Conservation (phyloP, 2,888 invertebrate species). For the Drosophila birchii region DNA sequence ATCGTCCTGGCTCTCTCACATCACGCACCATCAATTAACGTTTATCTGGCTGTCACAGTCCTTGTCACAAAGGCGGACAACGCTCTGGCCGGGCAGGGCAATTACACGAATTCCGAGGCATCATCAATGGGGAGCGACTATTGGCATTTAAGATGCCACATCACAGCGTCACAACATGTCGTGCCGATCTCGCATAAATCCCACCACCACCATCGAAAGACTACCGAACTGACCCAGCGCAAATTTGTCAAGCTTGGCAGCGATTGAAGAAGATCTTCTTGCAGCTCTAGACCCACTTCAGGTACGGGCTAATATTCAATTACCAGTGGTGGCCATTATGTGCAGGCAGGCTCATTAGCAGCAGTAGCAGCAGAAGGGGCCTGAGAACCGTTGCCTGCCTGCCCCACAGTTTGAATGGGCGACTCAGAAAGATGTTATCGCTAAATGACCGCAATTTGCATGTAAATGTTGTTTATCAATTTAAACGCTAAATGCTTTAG, state of each 20-base stretch:
- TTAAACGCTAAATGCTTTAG: conserved; percentile 76
- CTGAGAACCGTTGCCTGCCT: conserved; percentile 50
- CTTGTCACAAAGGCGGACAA: conserved; percentile 39
- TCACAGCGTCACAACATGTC: conserved; percentile 54
- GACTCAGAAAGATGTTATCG: conserved; percentile 62
- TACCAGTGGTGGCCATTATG: conserved; percentile 40
- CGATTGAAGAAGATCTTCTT: conserved; percentile 1
- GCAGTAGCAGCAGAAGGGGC: conserved; percentile 16
- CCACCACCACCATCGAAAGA: conserved; percentile 3
- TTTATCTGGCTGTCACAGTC: conserved; percentile 65
- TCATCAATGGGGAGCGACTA: conserved; percentile 69
- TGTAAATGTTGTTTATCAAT: conserved; percentile 79
- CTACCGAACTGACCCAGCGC: conserved; percentile 21
- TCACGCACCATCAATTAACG: conserved; percentile 76
- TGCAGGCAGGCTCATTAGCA: conserved; percentile 60
- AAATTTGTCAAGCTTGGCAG: conserved; percentile 57
- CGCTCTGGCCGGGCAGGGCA: conserved; percentile 49
- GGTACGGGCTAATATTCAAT: conserved; percentile 57
- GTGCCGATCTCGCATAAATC: conserved; percentile 74
- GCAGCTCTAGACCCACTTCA: neutral
- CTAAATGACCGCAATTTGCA: conserved; percentile 77
- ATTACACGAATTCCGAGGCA: conserved; percentile 73
- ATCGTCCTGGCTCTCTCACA: conserved; percentile 15
- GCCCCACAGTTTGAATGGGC: conserved; percentile 1
- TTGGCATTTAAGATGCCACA: conserved; percentile 68